Base-by-base conservation (phyloP, 2,113 vertebrate species). In the Sphaerodactylus townsendi region DNA sequence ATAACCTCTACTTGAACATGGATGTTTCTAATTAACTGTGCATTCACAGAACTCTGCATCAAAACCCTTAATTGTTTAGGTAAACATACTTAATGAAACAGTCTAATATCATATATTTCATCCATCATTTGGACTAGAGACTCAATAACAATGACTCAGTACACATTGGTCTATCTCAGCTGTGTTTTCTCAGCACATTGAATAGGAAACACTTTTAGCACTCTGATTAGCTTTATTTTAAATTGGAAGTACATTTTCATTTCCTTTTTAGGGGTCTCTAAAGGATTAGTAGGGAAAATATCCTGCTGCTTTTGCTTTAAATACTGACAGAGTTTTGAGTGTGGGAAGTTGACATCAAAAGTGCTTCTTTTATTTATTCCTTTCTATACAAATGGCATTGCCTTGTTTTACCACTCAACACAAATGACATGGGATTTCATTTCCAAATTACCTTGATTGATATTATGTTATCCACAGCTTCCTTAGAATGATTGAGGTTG, bases 261-360 rank as follows among this genome's bases (percentile, higher is more conserved):
- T 9, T 15, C 66, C 62, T 3, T 30, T 87, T 88, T 89, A 79
- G 33, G 69, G 77, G 10, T 77, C 50, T 56, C 21, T 71, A 84
- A 81, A 85, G 81, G 78, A 85, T 77, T 50, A 69, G 33, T 75
- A 68, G 77, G 78, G 90, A 88, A 86, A 39, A 44, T 74, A 53
- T 1, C 48, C 88, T 79, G 79, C 0, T 25, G 66, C 19, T 88
- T 23, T 81, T 82, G 19, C 10, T 15, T 85, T 77, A 75, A 37
- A 62, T 90, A 17, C 48, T n/a, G 91, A 88, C 86, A 85, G 23
- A 91, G 8, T 3, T 77, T 92, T 87, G 11, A 37, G 78, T 56
- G 21, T 90, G 11, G 44, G 23, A 69, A 69, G 39, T 46, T 46
- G 44, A 65, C 39, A 65, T 46, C 41, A 66, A 79, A 48, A 7